A percentile compares a stretch with the other conserved stretches of the same genome.
Evolutionary conservation across 2,888 invertebrate genomes (phyloP).

Genomic region (Pammene aurita): DNA sequence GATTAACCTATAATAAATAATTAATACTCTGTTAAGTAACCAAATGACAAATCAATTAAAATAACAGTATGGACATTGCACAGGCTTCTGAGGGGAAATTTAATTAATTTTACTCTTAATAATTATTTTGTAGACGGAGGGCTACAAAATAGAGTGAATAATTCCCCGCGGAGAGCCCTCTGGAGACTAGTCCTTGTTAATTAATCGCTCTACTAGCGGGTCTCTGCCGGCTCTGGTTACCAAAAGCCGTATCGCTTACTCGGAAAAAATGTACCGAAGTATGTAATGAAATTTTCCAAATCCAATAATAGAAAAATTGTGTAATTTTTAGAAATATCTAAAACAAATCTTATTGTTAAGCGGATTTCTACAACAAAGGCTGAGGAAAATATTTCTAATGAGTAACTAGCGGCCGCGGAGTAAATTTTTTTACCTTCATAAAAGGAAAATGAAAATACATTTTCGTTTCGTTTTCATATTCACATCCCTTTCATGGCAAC

Average conservation of each 20-base stretch:
- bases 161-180: constrained; percentile 58
- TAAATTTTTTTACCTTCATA: constrained; percentile 1
- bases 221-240: constrained; percentile 54
- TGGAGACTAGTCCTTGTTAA: constrained; percentile 63
- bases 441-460: constrained; percentile 21
- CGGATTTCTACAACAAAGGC: constrained; percentile 31
- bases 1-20: no score
- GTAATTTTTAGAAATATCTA: no score
- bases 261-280: constrained; percentile 48
- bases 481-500: constrained; percentile 25
- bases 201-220: constrained; percentile 65
- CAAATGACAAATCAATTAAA: constrained; percentile 5
- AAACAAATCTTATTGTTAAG: constrained; percentile 19
- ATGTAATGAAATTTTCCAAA: constrained; percentile 46
- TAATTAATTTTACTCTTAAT: constrained; percentile 65
- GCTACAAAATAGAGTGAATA: constrained; percentile 60
- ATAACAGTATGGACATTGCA: constrained; percentile 51
- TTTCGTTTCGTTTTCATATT: constrained; percentile 26
- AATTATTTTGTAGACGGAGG: constrained; percentile 65
- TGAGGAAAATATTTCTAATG: constrained; percentile 22
- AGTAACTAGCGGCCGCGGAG: neutral
- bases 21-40: no score
- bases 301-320: neutral
- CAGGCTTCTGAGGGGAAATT: constrained; percentile 56
- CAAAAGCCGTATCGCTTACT: constrained; percentile 44